Evolutionary conservation across 1,140 invertebrate genomes (phyloP).

Genomic region (Solen grandis): DNA sequence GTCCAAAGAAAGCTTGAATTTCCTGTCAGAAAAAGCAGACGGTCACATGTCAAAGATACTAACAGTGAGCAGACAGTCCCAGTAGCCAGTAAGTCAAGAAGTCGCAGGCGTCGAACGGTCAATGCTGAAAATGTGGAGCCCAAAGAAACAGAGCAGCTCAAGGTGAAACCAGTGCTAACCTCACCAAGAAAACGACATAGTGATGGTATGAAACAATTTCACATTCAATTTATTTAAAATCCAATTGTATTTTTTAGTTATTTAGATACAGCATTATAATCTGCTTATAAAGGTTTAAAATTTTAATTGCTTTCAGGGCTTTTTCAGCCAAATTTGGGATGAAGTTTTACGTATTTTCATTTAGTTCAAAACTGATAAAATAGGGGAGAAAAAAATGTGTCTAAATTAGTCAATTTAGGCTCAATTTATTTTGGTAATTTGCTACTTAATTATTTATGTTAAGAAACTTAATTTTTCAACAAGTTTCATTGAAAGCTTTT

Average conservation of each 20-base stretch:
- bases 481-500: no score
- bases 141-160: conserved; percentile 37
- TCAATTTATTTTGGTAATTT: no score
- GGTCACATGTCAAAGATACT: background rate
- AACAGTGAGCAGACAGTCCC: background rate
- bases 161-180: background rate
- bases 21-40: conserved; percentile 55
- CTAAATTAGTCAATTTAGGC: no score
- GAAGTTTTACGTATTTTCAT: background rate
- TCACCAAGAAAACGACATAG: conserved; percentile 38
- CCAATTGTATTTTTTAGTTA: background rate
- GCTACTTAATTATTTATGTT: no score
- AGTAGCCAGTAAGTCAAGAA: conserved; percentile 15
- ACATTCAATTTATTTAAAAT: background rate
- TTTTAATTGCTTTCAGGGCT: background rate
- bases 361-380: background rate
- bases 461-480: no score
- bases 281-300: conserved; percentile 9
- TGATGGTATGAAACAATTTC: conserved; percentile 21
- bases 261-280: background rate
- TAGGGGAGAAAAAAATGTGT: no score
- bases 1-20: conserved; percentile 68
- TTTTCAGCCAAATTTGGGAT: background rate
- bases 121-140: no score
- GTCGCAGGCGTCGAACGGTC: no score